Evolutionary conservation across 1,140 invertebrate species (phyloP).

Genomic region (Neodiprion pinetum): DNA sequence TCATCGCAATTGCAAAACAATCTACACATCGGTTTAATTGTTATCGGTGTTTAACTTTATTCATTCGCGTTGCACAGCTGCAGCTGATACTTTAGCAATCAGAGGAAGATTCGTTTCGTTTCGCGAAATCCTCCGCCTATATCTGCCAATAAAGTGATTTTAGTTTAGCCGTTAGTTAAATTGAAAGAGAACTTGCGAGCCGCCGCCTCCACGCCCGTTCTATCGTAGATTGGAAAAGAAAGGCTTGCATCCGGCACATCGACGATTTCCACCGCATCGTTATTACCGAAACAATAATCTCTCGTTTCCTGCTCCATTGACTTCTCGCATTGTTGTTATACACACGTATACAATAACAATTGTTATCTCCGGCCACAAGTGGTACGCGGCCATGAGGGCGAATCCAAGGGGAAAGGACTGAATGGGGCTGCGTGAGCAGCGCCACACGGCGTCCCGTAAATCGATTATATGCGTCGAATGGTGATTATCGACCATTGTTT

Average conservation of each 20-base stretch:
- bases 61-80: not conserved
- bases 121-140: too few relatives aligned
- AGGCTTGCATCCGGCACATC: too few relatives aligned
- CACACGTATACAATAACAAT: not conserved
- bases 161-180: too few relatives aligned
- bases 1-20: not conserved
- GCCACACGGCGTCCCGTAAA: not conserved
- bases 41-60: not conserved
- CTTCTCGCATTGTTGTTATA: not conserved
- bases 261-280: not conserved
- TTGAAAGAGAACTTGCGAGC: too few relatives aligned
- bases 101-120: too few relatives aligned
- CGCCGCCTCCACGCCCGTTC: too few relatives aligned
- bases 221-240: too few relatives aligned
- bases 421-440: not conserved
- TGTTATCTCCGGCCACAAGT: constrained; percentile 1
- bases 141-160: too few relatives aligned
- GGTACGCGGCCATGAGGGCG: not conserved
- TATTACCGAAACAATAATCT: not conserved
- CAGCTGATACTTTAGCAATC: too few relatives aligned
- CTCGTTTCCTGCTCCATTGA: not conserved
- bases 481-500: constrained; percentile 3
- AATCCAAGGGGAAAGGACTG: not conserved
- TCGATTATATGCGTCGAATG: not conserved
- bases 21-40: not conserved